Conservation (phyloP, 35 echinoderm and acorn worm species). For the Apostichopus parvimensis region DNA sequence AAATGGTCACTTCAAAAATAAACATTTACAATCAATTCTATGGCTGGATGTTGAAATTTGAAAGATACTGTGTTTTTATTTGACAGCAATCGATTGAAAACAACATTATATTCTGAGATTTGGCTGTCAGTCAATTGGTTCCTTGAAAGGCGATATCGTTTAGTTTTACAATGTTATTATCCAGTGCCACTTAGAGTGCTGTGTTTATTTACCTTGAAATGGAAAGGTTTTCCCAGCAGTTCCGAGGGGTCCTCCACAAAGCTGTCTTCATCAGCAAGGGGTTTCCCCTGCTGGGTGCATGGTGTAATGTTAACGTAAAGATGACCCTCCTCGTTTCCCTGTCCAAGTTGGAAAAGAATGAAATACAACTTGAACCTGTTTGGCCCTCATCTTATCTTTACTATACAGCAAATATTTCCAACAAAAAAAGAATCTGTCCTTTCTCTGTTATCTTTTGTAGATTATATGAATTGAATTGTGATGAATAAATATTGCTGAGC, state of each 20-base stretch:
- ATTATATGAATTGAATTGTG: too few relatives aligned
- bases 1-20: too few relatives aligned
- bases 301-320: conserved; percentile 75
- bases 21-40: too few relatives aligned
- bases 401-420: too few relatives aligned
- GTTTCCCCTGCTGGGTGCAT: conserved; percentile 83
- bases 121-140: conserved; percentile 13
- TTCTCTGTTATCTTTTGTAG: too few relatives aligned
- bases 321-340: conserved; percentile 92
- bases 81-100: background rate
- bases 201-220: conserved; percentile 76
- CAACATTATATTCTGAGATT: background rate
- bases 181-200: too few relatives aligned
- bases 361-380: too few relatives aligned
- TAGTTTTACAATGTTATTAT: background rate
- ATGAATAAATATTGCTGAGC: too few relatives aligned
- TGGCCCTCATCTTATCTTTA: too few relatives aligned
- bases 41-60: too few relatives aligned
- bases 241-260: conserved; percentile 93
- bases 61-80: too few relatives aligned
- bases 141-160: background rate
- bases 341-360: background rate
- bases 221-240: conserved; percentile 95
- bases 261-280: conserved; percentile 81
- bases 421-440: too few relatives aligned